Evolutionary conservation across 2,113 vertebrate genomes (phyloP).

Genomic region (Campylomormyrus numenius): DNA sequence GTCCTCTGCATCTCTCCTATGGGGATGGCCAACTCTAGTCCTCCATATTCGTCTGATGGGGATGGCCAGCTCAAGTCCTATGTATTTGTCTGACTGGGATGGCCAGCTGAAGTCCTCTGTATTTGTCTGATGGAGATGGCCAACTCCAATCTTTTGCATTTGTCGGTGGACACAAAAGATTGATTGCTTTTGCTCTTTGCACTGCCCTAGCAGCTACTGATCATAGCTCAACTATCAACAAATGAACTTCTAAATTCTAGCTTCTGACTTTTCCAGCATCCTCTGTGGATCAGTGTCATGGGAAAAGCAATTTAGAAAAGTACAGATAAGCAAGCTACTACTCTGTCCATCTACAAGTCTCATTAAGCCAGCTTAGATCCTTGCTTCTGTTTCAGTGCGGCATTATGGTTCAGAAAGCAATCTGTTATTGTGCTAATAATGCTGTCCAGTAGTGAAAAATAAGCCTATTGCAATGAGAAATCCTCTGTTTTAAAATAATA

Average conservation of each 20-base stretch:
- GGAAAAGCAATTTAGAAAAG: background rate
- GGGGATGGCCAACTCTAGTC: too few relatives aligned
- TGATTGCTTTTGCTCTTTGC: background rate
- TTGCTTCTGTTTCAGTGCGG: background rate
- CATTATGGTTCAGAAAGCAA: background rate
- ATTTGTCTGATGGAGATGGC: background rate
- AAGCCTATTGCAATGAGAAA: background rate
- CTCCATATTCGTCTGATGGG: too few relatives aligned
- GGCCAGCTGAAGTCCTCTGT: background rate
- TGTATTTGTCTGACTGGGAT: too few relatives aligned
- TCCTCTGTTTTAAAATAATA: background rate
- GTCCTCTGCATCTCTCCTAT: background rate
- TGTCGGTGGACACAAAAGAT: background rate
- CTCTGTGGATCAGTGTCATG: background rate
- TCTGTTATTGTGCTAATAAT: background rate
- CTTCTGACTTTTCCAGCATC: background rate
- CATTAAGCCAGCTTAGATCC: background rate
- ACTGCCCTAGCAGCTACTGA: background rate
- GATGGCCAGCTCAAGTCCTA: too few relatives aligned
- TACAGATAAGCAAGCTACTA: background rate
- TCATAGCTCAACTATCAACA: background rate
- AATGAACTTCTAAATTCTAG: background rate
- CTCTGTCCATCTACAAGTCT: background rate
- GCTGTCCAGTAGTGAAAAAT: background rate
- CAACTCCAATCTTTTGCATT: background rate